Base-by-base conservation (phyloP, 2,888 invertebrate genomes). In the Zaprionus lineosus region DNA sequence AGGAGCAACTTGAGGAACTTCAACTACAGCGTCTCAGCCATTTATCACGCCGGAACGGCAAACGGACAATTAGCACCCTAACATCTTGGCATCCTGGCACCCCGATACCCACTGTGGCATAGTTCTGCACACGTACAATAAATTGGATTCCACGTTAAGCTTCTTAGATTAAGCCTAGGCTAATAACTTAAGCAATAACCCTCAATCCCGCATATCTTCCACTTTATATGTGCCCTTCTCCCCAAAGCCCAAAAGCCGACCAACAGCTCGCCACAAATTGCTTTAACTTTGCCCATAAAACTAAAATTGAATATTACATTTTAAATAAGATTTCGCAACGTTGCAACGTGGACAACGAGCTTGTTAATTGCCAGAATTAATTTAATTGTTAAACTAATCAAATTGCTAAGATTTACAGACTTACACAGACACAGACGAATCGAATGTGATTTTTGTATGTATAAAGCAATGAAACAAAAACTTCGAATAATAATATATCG, bases 101-200 rank as follows among this genome's bases (percentile, higher is more conserved):
- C n/a, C n/a, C n/a, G n/a, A n/a, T n/a, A n/a, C n/a, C 11, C 29
- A 24, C 24, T n/a, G 2, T 24, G 8, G 31, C 9, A 18, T 14
- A 34, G 43, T 48, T 70, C 79, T 62, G 75, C 68, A 67, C 56
- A 79, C 64, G 75, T 70, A 81, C 77, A 81, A 84, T 70, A 84
- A 78, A 84, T 84, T 81, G 55, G 60, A 76, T 81, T 76, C 61
- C 77, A 67, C 55, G 24, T 67, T 81, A 76, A 76, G 74, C 74
- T 51, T 19, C 28, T 50, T 83, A 79, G 81, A 43, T 66, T 77
- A 77, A 79, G 84, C 82, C 70, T 83, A 83, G 63, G 69, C 76
- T 77, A 64, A 74, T 82, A 78, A 59, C 70, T 60, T 72, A 69
- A 69, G 72, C 66, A 69, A 68, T 52, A 44, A n/a, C n/a, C 31